phyloP scores from a whole-genome alignment of 2,888 invertebrate genomes.

The Philhelius pedissequus region DNA sequence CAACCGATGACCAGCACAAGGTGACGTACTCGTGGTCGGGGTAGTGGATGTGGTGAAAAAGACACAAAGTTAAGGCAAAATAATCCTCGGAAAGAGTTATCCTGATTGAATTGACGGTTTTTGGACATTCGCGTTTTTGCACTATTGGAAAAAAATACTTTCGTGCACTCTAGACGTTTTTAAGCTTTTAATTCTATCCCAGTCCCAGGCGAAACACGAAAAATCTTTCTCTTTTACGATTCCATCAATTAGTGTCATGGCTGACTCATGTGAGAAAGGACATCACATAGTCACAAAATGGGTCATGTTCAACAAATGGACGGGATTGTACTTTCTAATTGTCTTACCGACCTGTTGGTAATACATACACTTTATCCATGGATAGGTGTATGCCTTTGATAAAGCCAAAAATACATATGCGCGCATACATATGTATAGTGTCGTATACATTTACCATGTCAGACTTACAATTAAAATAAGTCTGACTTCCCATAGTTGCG shows the following conservation, averaged over 20 bases:
- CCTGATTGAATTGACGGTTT: not conserved
- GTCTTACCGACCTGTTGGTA: too few species aligned
- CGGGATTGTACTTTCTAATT: too few species aligned
- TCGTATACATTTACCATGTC: too few species aligned
- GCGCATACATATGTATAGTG: too few species aligned
- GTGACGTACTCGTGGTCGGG: not conserved
- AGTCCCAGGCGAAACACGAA: not conserved
- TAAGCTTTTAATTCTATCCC: not conserved
- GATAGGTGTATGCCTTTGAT: too few species aligned
- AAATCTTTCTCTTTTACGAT: not conserved
- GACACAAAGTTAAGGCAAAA: not conserved
- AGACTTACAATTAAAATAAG: too few species aligned
- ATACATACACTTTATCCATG: too few species aligned
- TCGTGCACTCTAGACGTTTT: not conserved
- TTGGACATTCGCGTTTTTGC: not conserved
- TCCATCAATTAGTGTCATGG: not conserved
- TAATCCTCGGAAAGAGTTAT: not conserved
- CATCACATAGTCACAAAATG: not conserved
- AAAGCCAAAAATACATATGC: too few species aligned
- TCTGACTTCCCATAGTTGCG: too few species aligned
- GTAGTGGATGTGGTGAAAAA: not conserved
- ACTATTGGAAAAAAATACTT: not conserved
- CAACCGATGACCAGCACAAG: not conserved
- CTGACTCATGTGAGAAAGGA: not conserved
- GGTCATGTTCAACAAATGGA: not conserved